Evolutionary conservation across 2,888 invertebrate genomes (phyloP).

Genomic region (Harpagoxenus sublaevis): DNA sequence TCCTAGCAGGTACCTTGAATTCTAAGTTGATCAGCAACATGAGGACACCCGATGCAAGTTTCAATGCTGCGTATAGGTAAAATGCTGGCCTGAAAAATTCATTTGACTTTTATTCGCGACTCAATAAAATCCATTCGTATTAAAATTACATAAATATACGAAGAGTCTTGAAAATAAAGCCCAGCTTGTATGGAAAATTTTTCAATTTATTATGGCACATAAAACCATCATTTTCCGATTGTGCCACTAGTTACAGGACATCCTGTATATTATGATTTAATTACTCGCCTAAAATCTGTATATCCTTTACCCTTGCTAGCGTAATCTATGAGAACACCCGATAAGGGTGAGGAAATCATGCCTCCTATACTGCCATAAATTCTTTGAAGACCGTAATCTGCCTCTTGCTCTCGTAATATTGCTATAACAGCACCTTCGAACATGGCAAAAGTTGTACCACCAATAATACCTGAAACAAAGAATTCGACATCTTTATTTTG

Average conservation of each 20-base stretch:
- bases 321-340: constrained; percentile 91
- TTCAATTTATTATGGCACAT: not conserved
- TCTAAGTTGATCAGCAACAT: constrained; percentile 92
- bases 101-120: not conserved
- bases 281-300: constrained; percentile 90
- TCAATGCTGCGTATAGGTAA: constrained; percentile 91
- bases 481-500: not conserved
- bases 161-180: not conserved
- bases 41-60: constrained; percentile 89
- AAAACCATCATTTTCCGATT: not conserved
- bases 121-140: not conserved
- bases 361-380: constrained; percentile 92
- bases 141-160: not conserved
- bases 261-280: not conserved
- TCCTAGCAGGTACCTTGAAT: constrained; percentile 92
- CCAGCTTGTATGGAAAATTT: not conserved
- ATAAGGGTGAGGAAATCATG: constrained; percentile 93
- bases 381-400: constrained; percentile 92
- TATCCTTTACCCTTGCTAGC: constrained; percentile 91
- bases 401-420: constrained; percentile 91
- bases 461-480: constrained; percentile 89
- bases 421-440: constrained; percentile 94
- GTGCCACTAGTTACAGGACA: not conserved
- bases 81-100: constrained; percentile 90
- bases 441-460: constrained; percentile 93